A percentile compares a stretch with the other conserved stretches of the same genome.
phyloP scores from a whole-genome alignment of 2,113 vertebrate genomes.

The Amazona guildingii region DNA sequence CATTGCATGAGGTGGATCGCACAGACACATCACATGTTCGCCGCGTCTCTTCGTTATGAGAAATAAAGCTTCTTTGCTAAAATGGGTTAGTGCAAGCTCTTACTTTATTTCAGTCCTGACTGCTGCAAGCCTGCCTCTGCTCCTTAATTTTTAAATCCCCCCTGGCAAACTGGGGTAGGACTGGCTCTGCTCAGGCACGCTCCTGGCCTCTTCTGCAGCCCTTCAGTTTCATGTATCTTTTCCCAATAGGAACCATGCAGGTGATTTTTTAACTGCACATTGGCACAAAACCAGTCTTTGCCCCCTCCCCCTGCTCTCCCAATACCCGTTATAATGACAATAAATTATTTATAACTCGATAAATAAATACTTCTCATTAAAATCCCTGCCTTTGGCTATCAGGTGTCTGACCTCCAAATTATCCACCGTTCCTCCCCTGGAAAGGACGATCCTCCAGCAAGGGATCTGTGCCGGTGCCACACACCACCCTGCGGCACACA shows the following conservation, averaged over 20 bases:
- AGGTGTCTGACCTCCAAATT: not conserved
- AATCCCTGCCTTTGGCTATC: not conserved
- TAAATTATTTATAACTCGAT: not conserved
- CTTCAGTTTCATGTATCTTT: not conserved
- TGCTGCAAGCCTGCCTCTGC: not conserved
- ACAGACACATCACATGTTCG: accelerated
- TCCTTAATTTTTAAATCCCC: not conserved
- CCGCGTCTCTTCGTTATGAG: not conserved
- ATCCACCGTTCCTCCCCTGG: not conserved
- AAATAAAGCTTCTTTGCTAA: not conserved
- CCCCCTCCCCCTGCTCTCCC: too few species aligned
- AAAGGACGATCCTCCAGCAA: not conserved
- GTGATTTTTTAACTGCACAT: not conserved
- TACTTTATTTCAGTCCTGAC: not conserved
- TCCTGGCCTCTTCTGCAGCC: not conserved
- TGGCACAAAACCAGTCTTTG: not conserved
- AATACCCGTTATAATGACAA: not conserved
- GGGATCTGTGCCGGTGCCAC: not conserved
- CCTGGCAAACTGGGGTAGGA: not conserved
- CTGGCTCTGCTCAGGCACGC: not conserved
- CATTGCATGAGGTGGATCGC: accelerated
- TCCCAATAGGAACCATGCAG: not conserved
- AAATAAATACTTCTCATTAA: not conserved
- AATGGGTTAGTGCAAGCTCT: not conserved
- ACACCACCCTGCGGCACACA: not conserved